Evolutionary conservation across 1,140 invertebrate species (phyloP), one percentile per base, ranked within the genome.

Genomic region (Helicoverpa zea): DNA sequence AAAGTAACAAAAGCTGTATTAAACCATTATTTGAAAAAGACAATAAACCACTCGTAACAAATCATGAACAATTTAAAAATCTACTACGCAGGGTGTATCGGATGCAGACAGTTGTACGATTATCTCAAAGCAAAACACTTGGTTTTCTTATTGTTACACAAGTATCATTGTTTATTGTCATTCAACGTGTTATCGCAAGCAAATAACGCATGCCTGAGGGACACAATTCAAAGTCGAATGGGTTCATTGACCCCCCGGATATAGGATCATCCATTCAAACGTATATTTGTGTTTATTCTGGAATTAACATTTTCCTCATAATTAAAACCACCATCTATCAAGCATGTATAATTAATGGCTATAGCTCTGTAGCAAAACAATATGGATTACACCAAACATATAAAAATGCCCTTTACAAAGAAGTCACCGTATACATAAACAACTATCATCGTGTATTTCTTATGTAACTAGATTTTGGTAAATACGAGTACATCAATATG

Each of bases 111-210:
- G 35, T 51, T 52, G 43, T 47, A 11, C 30, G 14, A 18, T 58
- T 70, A 59, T 79, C 63, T 56, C 3, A 59, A 79, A 68, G 12
- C 76, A 70, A 79, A 70, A 51, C 64, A 79, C 76, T 78, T 78
- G 76, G 12, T 56, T 68, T 70, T 58, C 64, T 79, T 70, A 77
- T 77, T 77, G 74, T 77, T 14, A 12, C 75, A 54, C 75, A 54
- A 64, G 75, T 54, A 64, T 77, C 61, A 68, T 78, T 79, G 64
- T 79, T 79, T 70, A 47, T 70, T 70, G 63, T 79, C 51, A 59
- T 70, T 70, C 64, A 70, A 70, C 30, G 51, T 70, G 76, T 70
- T 79, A 79, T 79, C 76, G 64, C n/a, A 10, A 64, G 49, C 76
- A 70, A 70, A 70, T 70, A 70, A 77, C 18, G 54, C 13, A 66